Evolutionary conservation across 1,140 invertebrate species (phyloP), one percentile per base, ranked within the genome.

Genomic region (Choristoneura fumiferana): DNA sequence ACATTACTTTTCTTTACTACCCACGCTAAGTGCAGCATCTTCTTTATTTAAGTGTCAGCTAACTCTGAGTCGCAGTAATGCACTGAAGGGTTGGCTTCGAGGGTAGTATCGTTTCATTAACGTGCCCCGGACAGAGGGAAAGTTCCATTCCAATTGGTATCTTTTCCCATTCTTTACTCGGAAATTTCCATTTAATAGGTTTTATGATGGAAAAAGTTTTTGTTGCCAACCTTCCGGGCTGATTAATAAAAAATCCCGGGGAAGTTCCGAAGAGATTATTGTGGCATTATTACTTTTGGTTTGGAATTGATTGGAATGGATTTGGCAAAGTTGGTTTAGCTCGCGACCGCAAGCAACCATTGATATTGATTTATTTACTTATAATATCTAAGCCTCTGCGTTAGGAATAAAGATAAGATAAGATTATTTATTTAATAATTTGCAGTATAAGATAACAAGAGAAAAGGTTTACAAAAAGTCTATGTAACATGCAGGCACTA

Each of bases 131-230:
- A 29, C 22, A 49, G 12, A 49, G 22, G 22, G n/a, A 29, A n/a
- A 13, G 22, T 49, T 49, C 1, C 18, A 49, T 49, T 49, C 29
- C 43, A 33, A 49, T 49, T 49, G n/a, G 14, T 12, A 12, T 49
- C 40, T 49, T 22, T 29, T 49, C 15, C 40, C 40, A 45, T 45
- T 49, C 43, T 49, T 49, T 49, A 49, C 18, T 13, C 43, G 22
- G 22, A 33, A 43, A 29, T 33, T 49, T 49, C 43, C 43, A 49
- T 49, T 49, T 49, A 49, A 49, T 49, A 49, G 43, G 43, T 49
- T 49, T 49, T 49, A 49, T 49, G 22, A 49, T 49, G 43, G 43
- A 29, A 49, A 49, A 49, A 49, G 43, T 49, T 49, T 49, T 49
- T 29, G 43, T 49, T 49, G 22, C 43, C 43, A 49, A n/a, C 43